phyloP scores from a whole-genome alignment of 2,888 invertebrate species.

The Parelbella ahira region DNA sequence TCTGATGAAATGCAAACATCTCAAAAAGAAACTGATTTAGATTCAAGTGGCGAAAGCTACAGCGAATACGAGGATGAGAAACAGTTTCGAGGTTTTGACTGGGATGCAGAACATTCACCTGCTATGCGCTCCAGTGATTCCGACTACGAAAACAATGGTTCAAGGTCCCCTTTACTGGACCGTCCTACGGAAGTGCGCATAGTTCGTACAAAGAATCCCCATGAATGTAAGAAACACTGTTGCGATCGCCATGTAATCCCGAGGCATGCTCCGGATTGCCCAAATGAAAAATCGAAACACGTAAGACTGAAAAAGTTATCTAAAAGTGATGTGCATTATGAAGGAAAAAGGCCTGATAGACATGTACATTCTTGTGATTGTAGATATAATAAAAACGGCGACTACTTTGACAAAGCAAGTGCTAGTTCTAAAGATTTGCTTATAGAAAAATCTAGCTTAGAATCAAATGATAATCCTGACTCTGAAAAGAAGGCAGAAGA shows the following conservation, averaged over 20 bases:
- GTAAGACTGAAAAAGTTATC: constrained; percentile 66
- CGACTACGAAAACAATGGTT: constrained; percentile 85
- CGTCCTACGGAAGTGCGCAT: constrained; percentile 67
- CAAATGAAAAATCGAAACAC: constrained; percentile 62
- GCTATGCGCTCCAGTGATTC: constrained; percentile 81
- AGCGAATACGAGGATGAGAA: constrained; percentile 83
- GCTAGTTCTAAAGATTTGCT: constrained; percentile 86
- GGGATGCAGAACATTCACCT: constrained; percentile 72
- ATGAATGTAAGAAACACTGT: constrained; percentile 60
- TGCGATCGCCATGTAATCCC: constrained; percentile 53
- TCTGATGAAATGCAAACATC: constrained; percentile 88
- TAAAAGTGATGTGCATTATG: constrained; percentile 53
- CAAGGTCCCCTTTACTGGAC: constrained; percentile 84
- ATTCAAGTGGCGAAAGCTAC: constrained; percentile 81
- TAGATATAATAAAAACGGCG: constrained; percentile 51
- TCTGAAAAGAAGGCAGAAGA: constrained; percentile 47
- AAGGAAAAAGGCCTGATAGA: constrained; percentile 48
- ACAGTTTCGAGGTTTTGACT: constrained; percentile 74
- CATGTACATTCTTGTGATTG: constrained; percentile 52
- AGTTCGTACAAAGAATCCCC: constrained; percentile 59
- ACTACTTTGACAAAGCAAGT: constrained; percentile 83
- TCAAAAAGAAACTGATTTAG: constrained; percentile 82
- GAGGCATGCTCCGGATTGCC: constrained; percentile 50
- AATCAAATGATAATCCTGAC: constrained; percentile 73
- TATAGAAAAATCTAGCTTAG: constrained; percentile 79